A percentile compares a stretch with the other conserved stretches of the same genome.
Conservation (phyloP, 2,797 vertebrate species). For the Lithobates pipiens region DNA sequence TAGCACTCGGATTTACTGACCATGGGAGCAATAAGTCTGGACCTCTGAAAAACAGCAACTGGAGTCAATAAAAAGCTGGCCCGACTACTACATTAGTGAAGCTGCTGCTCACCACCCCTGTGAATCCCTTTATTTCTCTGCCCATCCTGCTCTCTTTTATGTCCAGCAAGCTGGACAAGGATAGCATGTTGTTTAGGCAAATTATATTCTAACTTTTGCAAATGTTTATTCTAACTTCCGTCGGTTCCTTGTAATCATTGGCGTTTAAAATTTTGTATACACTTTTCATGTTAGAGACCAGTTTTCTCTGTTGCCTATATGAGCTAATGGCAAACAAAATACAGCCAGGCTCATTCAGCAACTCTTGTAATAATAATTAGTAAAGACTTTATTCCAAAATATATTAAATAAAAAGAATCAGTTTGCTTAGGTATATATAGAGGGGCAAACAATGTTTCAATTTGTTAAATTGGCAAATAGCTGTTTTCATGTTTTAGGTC, state of each 20-base stretch:
- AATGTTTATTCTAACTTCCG: constrained; percentile 1
- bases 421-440: not conserved
- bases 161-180: constrained; percentile 61
- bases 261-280: not conserved
- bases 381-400: not conserved
- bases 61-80: constrained; percentile 80
- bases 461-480: too few species aligned
- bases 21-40: constrained; percentile 71
- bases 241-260: not conserved
- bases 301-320: not conserved
- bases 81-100: constrained; percentile 65
- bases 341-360: not conserved
- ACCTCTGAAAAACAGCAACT: constrained; percentile 77
- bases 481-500: too few species aligned
- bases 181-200: constrained; percentile 3
- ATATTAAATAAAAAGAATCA: not conserved
- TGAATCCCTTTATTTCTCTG: constrained; percentile 54
- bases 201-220: not conserved
- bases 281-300: not conserved
- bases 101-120: constrained; percentile 64
- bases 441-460: too few species aligned
- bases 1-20: constrained; percentile 76
- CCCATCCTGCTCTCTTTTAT: constrained; percentile 59
- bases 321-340: not conserved
- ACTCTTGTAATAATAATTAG: not conserved